Percentiles rank a stretch among this genome's conserved stretches.
Evolutionary conservation across 2,888 invertebrate genomes (phyloP).

Genomic region (Capitulum mitella): DNA sequence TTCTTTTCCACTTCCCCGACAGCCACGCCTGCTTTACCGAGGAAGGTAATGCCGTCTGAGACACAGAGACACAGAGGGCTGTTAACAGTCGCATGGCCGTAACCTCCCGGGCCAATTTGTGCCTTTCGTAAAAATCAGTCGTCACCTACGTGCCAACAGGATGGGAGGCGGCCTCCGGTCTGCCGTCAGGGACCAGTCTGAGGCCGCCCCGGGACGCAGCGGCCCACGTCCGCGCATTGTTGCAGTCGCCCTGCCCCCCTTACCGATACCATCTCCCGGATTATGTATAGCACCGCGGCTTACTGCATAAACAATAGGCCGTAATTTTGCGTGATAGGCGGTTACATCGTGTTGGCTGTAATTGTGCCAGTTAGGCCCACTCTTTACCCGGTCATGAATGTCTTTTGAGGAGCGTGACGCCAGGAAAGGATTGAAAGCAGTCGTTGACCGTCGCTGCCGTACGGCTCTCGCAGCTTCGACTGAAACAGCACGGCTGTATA

Average conservation of each 20-base stretch:
- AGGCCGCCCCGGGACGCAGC: too few species aligned
- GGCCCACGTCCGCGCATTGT: too few species aligned
- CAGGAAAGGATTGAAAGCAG: too few species aligned
- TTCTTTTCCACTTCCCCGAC: too few species aligned
- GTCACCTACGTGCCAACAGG: neutral
- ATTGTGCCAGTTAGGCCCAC: neutral
- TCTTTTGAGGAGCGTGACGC: neutral
- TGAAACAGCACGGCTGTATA: too few species aligned
- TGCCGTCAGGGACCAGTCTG: too few species aligned
- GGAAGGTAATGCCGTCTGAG: too few species aligned
- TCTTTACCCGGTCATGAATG: neutral
- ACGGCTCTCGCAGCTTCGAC: too few species aligned
- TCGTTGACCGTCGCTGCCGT: neutral
- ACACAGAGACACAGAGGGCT: too few species aligned
- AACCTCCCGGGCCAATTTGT: neutral
- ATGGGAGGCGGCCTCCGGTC: too few species aligned
- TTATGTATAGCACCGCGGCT: neutral
- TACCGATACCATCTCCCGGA: neutral
- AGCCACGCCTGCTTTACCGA: too few species aligned
- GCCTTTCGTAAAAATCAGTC: neutral
- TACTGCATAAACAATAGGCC: slow-evolving; percentile 13
- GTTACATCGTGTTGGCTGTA: neutral
- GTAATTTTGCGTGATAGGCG: slow-evolving; percentile 1
- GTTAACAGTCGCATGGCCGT: neutral
- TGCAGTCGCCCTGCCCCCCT: neutral